A percentile compares a stretch with the other conserved stretches of the same genome.
These are phyloP conservation scores for Phymanthus crucifer DNA, from an alignment of 92 coral and sea anemone species.

Conservation along the genomic window DNA sequence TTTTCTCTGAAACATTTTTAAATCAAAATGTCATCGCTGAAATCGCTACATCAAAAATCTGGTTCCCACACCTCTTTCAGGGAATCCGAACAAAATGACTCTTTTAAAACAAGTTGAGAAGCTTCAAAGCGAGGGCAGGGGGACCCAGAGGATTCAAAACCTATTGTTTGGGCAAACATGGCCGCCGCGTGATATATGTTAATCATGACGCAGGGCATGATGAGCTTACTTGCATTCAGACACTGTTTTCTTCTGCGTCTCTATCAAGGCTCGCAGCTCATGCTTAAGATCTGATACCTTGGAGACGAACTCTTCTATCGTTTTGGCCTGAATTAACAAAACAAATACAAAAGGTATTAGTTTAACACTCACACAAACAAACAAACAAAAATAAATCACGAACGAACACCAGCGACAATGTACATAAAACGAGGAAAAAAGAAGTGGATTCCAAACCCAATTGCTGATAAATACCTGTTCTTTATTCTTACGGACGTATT, in stretches of 20 bases:
- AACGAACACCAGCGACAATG: background rate
- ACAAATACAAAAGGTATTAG: background rate
- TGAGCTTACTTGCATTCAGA: conserved; percentile 31
- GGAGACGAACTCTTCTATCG: conserved; percentile 92
- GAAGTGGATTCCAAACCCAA: no score
- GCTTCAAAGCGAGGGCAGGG: no score
- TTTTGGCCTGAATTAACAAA: conserved; percentile 59
- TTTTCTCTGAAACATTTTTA: conserved; percentile 53
- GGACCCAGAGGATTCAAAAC: background rate
- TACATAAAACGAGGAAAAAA: no score
- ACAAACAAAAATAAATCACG: background rate
- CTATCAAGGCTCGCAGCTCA: conserved; percentile 73
- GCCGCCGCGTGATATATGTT: no score
- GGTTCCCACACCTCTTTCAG: no score
- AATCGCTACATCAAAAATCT: no score
- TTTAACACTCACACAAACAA: no score
- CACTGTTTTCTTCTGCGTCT: conserved; percentile 64
- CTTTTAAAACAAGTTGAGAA: no score
- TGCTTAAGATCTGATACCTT: conserved; percentile 79
- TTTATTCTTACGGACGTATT: conserved; percentile 78
- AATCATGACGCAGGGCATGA: no score
- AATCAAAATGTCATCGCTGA: no score
- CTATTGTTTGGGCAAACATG: no score
- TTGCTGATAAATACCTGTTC: conserved; percentile 72
- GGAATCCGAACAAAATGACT: no score